Evolutionary conservation across 2,797 vertebrate species (phyloP).

Genomic region (Ficedula albicollis): DNA sequence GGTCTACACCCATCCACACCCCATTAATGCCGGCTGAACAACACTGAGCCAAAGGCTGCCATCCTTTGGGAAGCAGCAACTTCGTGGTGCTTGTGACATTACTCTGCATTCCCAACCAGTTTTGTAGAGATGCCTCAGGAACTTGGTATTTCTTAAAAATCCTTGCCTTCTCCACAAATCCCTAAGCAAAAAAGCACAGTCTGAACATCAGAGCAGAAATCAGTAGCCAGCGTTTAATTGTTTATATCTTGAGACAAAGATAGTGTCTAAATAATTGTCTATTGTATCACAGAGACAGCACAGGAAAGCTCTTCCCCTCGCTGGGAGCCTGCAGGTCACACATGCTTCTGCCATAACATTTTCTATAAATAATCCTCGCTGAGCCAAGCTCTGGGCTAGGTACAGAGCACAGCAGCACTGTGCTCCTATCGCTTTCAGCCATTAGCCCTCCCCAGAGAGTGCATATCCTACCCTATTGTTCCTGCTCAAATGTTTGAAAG

Average conservation of each 20-base stretch:
- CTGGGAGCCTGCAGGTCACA: constrained; percentile 45
- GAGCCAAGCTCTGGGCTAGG: constrained; percentile 1
- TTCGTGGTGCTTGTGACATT: neutral
- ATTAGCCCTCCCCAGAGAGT: constrained; percentile 48
- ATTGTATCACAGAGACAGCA: constrained; percentile 59
- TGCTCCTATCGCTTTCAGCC: constrained; percentile 36
- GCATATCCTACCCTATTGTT: constrained; percentile 67
- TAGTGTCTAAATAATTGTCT: constrained; percentile 57
- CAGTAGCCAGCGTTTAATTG: constrained; percentile 1
- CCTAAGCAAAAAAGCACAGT: rapidly evolving
- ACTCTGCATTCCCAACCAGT: neutral
- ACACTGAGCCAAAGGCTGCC: neutral
- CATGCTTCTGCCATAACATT: constrained; percentile 59
- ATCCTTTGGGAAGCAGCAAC: neutral
- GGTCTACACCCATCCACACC: neutral
- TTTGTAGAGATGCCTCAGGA: neutral
- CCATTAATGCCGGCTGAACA: neutral
- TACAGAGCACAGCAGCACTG: neutral
- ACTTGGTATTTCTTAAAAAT: neutral
- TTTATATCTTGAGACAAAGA: constrained; percentile 52
- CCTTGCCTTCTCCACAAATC: neutral
- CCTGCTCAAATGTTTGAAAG: constrained; percentile 63
- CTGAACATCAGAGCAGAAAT: neutral
- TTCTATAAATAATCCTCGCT: constrained; percentile 41
- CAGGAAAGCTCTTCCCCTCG: constrained; percentile 55